These are phyloP conservation scores for Galaxias olidus DNA, from an alignment of 2,797 vertebrate species.

Conservation along the genomic window DNA sequence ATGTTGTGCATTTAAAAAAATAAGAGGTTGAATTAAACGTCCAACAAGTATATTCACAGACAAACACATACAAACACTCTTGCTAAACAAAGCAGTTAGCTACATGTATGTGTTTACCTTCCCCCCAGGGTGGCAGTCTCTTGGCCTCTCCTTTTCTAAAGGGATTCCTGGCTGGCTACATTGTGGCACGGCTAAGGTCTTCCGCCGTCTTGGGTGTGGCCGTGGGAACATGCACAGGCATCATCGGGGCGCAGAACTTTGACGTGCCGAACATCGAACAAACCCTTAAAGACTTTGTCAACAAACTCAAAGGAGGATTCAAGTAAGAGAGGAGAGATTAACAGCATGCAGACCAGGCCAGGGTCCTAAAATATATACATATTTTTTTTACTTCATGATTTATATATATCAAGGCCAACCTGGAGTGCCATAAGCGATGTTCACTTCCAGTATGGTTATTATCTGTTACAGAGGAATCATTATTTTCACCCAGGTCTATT, in stretches of 20 bases:
- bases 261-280: slow-evolving; percentile 79
- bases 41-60: not conserved
- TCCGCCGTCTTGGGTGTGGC: slow-evolving; percentile 81
- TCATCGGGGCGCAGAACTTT: slow-evolving; percentile 78
- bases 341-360: not conserved
- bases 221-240: slow-evolving; percentile 79
- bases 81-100: not conserved
- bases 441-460: too few relatives aligned
- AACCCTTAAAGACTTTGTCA: slow-evolving; percentile 76
- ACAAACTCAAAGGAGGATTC: slow-evolving; percentile 68
- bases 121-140: slow-evolving; percentile 75
- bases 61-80: not conserved
- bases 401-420: too few relatives aligned
- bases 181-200: slow-evolving; percentile 79
- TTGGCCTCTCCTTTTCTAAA: slow-evolving; percentile 83
- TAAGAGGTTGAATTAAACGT: too few relatives aligned
- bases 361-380: too few relatives aligned
- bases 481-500: too few relatives aligned
- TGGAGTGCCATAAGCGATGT: too few relatives aligned
- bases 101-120: slow-evolving; percentile 10
- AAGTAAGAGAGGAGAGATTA: slow-evolving; percentile 52
- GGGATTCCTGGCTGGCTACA: slow-evolving; percentile 83
- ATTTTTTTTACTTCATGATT: too few relatives aligned
- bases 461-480: too few relatives aligned
- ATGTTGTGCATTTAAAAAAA: not conserved